These are phyloP conservation scores for Thera britannica DNA, from an alignment of 2,888 invertebrate genomes.

Conservation along the genomic window DNA sequence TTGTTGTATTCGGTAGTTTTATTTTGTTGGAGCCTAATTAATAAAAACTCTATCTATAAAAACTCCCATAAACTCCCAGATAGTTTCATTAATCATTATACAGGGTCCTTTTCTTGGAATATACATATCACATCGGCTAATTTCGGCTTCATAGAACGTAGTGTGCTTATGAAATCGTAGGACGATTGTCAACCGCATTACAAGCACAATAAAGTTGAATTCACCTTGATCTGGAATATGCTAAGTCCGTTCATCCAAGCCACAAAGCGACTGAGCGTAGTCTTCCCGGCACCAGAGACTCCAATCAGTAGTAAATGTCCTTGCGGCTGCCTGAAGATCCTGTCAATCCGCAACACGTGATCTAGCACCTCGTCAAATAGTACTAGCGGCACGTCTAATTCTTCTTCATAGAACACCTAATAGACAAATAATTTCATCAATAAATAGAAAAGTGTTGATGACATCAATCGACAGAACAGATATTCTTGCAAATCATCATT, in stretches of 20 bases:
- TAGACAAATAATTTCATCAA: background rate
- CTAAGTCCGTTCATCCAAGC: constrained; percentile 99
- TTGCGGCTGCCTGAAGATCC: constrained; percentile 99
- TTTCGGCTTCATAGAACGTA: too few species aligned
- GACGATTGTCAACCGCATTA: background rate
- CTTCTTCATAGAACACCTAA: constrained; percentile 99
- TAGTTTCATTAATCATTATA: too few species aligned
- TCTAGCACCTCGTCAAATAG: constrained; percentile 99
- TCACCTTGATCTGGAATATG: constrained; percentile 99
- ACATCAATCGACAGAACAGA: too few species aligned
- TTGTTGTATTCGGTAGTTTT: too few species aligned
- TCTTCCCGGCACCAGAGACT: constrained; percentile 99
- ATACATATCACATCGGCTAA: too few species aligned
- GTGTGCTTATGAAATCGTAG: too few species aligned
- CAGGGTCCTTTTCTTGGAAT: too few species aligned
- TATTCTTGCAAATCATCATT: too few species aligned
- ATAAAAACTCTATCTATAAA: too few species aligned
- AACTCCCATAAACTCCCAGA: too few species aligned
- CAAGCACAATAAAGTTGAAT: constrained; percentile 4
- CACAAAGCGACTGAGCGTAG: constrained; percentile 98
- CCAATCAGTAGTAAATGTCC: constrained; percentile 99
- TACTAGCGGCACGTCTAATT: constrained; percentile 98
- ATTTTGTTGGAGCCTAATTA: too few species aligned
- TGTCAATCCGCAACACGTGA: constrained; percentile 98
- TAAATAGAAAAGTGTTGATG: background rate